Evolutionary conservation across 2,888 invertebrate species (phyloP), one percentile per base, ranked within the genome.

Genomic region (Sisyra nigra): DNA sequence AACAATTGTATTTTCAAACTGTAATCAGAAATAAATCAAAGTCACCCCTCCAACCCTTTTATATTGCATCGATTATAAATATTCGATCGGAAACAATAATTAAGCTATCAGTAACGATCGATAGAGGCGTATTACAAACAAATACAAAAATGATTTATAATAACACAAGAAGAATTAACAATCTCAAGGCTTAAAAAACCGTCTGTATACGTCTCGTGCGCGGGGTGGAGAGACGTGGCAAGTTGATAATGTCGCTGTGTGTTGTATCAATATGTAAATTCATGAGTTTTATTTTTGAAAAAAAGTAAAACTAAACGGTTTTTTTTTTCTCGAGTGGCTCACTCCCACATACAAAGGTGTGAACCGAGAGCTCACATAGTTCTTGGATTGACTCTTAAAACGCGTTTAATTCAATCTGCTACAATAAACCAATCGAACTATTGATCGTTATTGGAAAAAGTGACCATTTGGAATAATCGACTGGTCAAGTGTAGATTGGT

Each of bases 341-440:
- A 24, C 24, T 24, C 40, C 40, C 31, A 40, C 40, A 17, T 30
- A 29, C 11, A 15, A 30, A 40, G 40, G 40, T 40, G 40, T 40
- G 40, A 40, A 40, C 40, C 31, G n/a, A 40, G 24, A 24, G 24
- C 24, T 24, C 24, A 30, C 40, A 40, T 30, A 40, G 31, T 24
- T 37, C 15, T 14, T 33, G 11, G 33, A 33, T 33, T 33, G 33
- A 33, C 33, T 33, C 11, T 13, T 13, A 33, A 33, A 33, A 33
- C 33, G 33, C 33, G 33, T 33, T 33, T 33, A 33, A 33, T 33
- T 33, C 33, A 33, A 33, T 14, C n/a, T 33, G 3, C 5, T 33
- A 33, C 33, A 33, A 14, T 8, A 14, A 33, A 33, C 33, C 33
- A 33, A 14, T 13, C 33, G 33, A 33, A 33, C 14, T 13, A 33